These are phyloP conservation scores for Pluvialis apricaria DNA, from an alignment of 2,113 vertebrate species.

Conservation along the genomic window DNA sequence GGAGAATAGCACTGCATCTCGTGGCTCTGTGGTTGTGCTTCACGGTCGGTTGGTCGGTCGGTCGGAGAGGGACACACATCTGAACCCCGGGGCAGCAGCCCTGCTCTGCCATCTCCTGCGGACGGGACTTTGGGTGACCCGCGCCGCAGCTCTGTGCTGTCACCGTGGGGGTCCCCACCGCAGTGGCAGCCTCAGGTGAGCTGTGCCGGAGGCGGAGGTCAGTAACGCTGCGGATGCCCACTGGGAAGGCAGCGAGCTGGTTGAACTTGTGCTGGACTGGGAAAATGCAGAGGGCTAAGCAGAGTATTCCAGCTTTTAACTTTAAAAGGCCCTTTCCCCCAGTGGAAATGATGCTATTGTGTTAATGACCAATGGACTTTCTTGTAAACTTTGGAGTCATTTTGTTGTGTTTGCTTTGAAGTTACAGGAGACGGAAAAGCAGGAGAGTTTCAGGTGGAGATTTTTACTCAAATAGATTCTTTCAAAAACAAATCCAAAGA, in stretches of 20 bases:
- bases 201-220: background rate
- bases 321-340: background rate
- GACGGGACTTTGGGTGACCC: fast-evolving
- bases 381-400: background rate
- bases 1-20: background rate
- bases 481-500: background rate
- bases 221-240: fast-evolving
- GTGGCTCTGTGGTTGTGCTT: fast-evolving
- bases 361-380: background rate
- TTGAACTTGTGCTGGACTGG: background rate
- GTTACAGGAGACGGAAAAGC: background rate
- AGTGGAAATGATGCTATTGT: fast-evolving
- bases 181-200: background rate
- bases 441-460: background rate
- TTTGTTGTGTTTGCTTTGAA: background rate
- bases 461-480: background rate
- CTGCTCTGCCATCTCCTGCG: background rate
- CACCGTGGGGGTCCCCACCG: background rate
- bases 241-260: background rate
- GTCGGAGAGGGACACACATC: background rate
- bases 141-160: background rate
- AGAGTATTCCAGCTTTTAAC: background rate
- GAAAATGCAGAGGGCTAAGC: no score
- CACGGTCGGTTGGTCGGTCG: fast-evolving
- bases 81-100: background rate